These are phyloP conservation scores for Sylvia atricapilla DNA, from an alignment of 2,113 vertebrate species.

Conservation along the genomic window DNA sequence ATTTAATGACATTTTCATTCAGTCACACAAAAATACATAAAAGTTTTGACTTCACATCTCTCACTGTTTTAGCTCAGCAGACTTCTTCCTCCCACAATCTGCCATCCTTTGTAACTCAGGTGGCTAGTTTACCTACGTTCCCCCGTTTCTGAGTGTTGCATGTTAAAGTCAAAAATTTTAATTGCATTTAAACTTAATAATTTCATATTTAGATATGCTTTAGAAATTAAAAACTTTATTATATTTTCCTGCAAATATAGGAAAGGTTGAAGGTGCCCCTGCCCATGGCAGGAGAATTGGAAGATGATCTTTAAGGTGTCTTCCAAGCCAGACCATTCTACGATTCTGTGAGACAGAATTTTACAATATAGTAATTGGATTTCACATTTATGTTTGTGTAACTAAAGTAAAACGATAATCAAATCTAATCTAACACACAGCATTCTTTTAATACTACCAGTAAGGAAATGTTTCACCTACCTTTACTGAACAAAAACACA, in stretches of 20 bases:
- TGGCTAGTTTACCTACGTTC: neutral
- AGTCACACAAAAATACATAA: neutral
- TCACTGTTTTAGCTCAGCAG: neutral
- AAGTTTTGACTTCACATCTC: neutral
- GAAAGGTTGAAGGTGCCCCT: neutral
- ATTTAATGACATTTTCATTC: neutral
- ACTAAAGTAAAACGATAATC: neutral
- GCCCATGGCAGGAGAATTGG: neutral
- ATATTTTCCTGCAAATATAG: neutral
- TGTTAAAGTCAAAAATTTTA: neutral
- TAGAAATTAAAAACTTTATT: neutral
- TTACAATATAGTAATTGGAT: neutral
- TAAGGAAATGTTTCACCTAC: neutral
- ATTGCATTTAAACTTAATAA: neutral
- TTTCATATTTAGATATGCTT: neutral
- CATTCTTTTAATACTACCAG: neutral
- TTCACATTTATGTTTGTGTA: neutral
- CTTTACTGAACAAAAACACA: neutral
- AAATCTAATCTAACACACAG: neutral
- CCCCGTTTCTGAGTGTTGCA: neutral
- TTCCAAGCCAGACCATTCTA: neutral
- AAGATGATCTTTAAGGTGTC: neutral
- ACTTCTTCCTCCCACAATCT: neutral
- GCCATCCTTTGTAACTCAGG: neutral
- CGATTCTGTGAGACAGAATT: neutral